Evolutionary conservation across 2,797 vertebrate species (phyloP).

Genomic region (Melanotaenia pygmaea): DNA sequence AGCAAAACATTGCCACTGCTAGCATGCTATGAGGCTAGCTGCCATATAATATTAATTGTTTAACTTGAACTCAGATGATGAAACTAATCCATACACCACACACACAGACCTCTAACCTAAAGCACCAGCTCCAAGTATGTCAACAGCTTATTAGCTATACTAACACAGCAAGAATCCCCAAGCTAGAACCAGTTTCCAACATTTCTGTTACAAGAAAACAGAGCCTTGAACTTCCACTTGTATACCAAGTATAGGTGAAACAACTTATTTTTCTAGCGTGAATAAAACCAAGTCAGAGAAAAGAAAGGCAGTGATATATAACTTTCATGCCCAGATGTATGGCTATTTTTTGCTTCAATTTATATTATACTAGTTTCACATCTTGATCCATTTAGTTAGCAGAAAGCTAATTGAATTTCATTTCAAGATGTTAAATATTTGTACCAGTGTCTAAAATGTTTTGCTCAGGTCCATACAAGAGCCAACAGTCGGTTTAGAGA

Average conservation of each 20-base stretch:
- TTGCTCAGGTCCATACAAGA: conserved; percentile 40
- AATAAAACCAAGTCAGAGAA: not conserved
- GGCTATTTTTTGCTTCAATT: conserved; percentile 1
- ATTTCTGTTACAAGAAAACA: conserved; percentile 15
- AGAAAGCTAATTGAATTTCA: conserved; percentile 20
- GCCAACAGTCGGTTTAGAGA: conserved; percentile 49
- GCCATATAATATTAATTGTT: not conserved
- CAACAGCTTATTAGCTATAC: conserved; percentile 11
- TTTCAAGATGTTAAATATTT: conserved; percentile 61
- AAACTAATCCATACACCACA: not conserved
- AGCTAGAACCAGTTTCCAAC: not conserved
- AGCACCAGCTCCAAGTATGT: conserved; percentile 9
- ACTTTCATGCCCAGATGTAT: not conserved
- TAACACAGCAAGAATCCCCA: conserved; percentile 2
- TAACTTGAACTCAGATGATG: not conserved
- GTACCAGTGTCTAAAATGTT: conserved; percentile 47
- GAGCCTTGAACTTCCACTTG: not conserved
- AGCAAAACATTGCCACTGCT: not conserved
- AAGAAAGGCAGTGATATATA: not conserved
- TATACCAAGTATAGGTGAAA: not conserved
- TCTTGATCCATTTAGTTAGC: conserved; percentile 8
- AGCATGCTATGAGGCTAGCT: not conserved
- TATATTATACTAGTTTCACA: conserved; percentile 1
- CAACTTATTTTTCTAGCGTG: not conserved
- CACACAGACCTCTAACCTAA: not conserved